phyloP scores from a whole-genome alignment of 2,888 invertebrate genomes.

The Lacanobia wlatinum region DNA sequence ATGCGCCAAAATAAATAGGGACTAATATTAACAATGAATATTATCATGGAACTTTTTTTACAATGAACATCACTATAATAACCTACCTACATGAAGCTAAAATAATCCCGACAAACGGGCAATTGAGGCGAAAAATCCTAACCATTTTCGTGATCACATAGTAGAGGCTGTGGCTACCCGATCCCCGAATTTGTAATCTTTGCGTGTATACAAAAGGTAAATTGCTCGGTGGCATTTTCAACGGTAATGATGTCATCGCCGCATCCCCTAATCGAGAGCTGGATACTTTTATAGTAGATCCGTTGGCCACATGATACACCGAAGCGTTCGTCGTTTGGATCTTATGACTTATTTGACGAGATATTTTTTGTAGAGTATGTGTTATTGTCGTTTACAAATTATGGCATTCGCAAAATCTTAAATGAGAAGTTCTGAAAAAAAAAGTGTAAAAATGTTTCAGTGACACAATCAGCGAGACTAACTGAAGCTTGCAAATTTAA shows the following conservation, averaged over 20 bases:
- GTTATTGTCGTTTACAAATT: neutral
- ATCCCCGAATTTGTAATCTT: conserved; percentile 81
- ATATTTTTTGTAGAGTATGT: neutral
- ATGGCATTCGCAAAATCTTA: neutral
- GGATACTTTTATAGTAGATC: conserved; percentile 74
- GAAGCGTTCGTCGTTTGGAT: conserved; percentile 9
- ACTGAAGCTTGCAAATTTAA: too few species aligned
- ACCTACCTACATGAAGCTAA: conserved; percentile 18
- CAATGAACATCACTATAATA: conserved; percentile 8
- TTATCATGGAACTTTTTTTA: neutral
- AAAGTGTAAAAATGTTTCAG: too few species aligned
- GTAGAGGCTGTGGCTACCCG: conserved; percentile 57
- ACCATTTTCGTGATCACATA: conserved; percentile 61
- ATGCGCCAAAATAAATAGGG: too few species aligned
- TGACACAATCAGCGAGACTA: too few species aligned
- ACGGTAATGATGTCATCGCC: conserved; percentile 85
- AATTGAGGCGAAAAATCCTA: conserved; percentile 54
- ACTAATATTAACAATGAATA: too few species aligned
- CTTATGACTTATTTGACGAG: neutral
- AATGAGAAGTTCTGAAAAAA: too few species aligned
- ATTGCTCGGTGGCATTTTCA: conserved; percentile 82
- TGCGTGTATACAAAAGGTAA: conserved; percentile 81
- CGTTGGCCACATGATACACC: conserved; percentile 64
- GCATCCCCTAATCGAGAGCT: conserved; percentile 78
- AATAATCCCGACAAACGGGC: conserved; percentile 40